Conservation (phyloP, 2,888 invertebrate genomes). For the Mellilla xanthometata region DNA sequence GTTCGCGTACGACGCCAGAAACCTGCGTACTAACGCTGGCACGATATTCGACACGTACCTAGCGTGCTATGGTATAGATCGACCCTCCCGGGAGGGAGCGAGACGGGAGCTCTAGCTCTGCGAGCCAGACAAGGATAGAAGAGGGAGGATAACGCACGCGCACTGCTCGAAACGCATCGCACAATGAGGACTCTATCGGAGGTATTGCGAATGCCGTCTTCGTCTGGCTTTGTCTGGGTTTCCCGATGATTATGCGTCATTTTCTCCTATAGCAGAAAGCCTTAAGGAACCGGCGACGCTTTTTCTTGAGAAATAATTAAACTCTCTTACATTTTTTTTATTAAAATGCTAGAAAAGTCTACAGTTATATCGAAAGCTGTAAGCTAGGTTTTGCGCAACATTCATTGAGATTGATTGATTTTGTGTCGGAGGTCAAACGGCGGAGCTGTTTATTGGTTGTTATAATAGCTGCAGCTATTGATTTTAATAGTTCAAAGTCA, state of each 20-base stretch:
- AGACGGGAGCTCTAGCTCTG: constrained; percentile 38
- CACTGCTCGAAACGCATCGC: constrained; percentile 66
- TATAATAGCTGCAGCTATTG: constrained; percentile 9
- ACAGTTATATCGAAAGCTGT: not conserved
- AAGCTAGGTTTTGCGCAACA: constrained; percentile 13
- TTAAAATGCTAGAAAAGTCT: too few relatives aligned
- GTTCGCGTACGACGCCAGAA: constrained; percentile 68
- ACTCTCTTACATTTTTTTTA: not conserved
- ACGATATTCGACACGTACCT: constrained; percentile 75
- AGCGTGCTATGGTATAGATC: constrained; percentile 72
- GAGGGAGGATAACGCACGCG: constrained; percentile 74
- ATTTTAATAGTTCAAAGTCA: constrained; percentile 12
- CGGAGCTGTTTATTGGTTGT: constrained; percentile 12
- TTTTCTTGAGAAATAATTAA: not conserved
- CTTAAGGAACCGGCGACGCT: not conserved
- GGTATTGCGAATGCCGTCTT: constrained; percentile 71
- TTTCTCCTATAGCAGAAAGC: constrained; percentile 37
- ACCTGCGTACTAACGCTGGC: constrained; percentile 76
- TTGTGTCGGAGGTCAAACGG: constrained; percentile 15
- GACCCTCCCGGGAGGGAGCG: constrained; percentile 71
- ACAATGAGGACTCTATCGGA: constrained; percentile 67
- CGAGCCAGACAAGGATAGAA: constrained; percentile 47
- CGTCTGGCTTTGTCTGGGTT: constrained; percentile 77
- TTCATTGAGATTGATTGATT: constrained; percentile 20
- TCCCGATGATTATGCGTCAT: constrained; percentile 76